Evolutionary conservation across 2,888 invertebrate species (phyloP).

Genomic region (Agonopterix arenella): DNA sequence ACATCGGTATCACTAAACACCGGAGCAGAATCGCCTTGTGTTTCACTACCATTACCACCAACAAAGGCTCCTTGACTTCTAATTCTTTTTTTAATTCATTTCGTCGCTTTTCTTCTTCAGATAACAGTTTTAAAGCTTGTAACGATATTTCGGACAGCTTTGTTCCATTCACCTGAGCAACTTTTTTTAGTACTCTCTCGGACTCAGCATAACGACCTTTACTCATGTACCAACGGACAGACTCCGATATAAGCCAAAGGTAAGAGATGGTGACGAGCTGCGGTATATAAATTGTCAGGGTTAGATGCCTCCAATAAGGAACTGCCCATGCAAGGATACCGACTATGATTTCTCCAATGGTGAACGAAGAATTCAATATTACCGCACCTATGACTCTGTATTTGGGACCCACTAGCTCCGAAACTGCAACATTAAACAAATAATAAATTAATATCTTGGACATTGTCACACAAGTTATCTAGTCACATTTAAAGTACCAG

Average conservation of each 20-base stretch:
- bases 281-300: slow-evolving; percentile 80
- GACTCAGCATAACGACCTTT: slow-evolving; percentile 81
- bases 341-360: slow-evolving; percentile 79
- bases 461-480: too few relatives aligned
- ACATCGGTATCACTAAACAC: slow-evolving; percentile 58
- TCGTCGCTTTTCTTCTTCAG: slow-evolving; percentile 30
- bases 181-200: slow-evolving; percentile 75
- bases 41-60: slow-evolving; percentile 42
- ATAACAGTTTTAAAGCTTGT: slow-evolving; percentile 26
- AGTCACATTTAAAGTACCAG: too few relatives aligned
- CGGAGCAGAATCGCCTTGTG: slow-evolving; percentile 39
- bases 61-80: slow-evolving; percentile 61
- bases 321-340: slow-evolving; percentile 82
- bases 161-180: slow-evolving; percentile 77
- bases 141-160: slow-evolving; percentile 42
- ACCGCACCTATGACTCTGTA: slow-evolving; percentile 82
- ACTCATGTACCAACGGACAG: slow-evolving; percentile 83
- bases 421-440: slow-evolving; percentile 53
- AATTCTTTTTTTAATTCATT: slow-evolving; percentile 16
- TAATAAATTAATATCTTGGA: too few relatives aligned
- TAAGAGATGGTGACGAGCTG: slow-evolving; percentile 79
- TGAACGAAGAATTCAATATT: slow-evolving; percentile 79
- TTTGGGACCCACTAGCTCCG: slow-evolving; percentile 85
- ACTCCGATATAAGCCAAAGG: slow-evolving; percentile 80
- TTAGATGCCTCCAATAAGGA: slow-evolving; percentile 81